Evolutionary conservation across 1,140 invertebrate species (phyloP), one percentile per base, ranked within the genome.

Genomic region (Drosophila pruinosa): DNA sequence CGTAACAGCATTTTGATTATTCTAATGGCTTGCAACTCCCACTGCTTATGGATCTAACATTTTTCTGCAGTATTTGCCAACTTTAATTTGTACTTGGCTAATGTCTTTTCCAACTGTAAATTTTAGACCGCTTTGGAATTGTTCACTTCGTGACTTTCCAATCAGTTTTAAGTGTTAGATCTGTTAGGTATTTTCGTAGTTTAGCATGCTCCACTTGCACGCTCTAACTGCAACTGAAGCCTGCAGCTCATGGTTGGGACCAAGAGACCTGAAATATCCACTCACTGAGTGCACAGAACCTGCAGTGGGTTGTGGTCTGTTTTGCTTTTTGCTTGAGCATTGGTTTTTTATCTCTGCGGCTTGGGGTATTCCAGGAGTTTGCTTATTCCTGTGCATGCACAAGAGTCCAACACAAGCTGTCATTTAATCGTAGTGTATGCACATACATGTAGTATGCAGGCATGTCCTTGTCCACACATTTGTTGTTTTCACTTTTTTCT

Each of bases 401-500:
- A 54, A 54, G 47, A 45, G 45, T 41, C 47, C 38, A 34, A 43
- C 41, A 39, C 17, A 28, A 38, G 64, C 41, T 56, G 43, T 36
- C 45, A 50, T 14, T 50, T 17, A 6, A 12, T 7, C 34, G 5
- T 31, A 21, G 8, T 34, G 24, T 43, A 4, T 41, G 19, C 12
- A 22, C 4, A n/a, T 14, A 24, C 26, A 24, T 34, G 6, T 21
- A 26, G 26, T 17, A 6, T 31, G 24, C n/a, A 22, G 26, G 19
- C 53, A 72, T 72, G 68, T 72, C 68, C 68, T 71, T 71, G 68
- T 58, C 41, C 58, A 65, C 72, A 57, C 15, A 64, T 45, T 57
- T 54, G n/a, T 64, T 61, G 50, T 71, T 75, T 71, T 75, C 68
- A 75, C 61, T 72, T 75, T 63, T 61, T 57, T 45, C 15, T 57